Evolutionary conservation across 2,888 invertebrate species (phyloP).

Genomic region (Mesorhabditis sp.): DNA sequence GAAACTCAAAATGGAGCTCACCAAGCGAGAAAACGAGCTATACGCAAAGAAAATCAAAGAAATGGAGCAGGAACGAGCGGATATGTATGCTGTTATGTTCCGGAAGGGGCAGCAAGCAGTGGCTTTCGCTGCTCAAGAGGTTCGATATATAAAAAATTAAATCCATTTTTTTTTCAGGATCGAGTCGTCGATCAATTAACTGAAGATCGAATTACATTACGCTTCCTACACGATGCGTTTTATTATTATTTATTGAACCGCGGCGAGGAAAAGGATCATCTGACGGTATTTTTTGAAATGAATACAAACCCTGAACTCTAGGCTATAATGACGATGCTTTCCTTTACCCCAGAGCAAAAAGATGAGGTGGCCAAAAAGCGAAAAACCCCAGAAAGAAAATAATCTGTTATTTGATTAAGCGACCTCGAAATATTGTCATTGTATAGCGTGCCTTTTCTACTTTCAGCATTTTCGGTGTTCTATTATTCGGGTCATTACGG

Average conservation of each 20-base stretch:
- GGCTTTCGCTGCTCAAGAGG: conserved; percentile 38
- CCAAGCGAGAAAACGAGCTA: conserved; percentile 45
- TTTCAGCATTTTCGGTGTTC: background rate
- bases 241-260: conserved; percentile 84
- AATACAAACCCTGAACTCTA: conserved; percentile 45
- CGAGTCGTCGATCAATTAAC: conserved; percentile 43
- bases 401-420: background rate
- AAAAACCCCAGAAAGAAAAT: background rate
- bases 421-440: background rate
- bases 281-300: conserved; percentile 60
- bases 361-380: conserved; percentile 37
- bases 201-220: conserved; percentile 85
- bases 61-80: conserved; percentile 50
- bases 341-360: conserved; percentile 54
- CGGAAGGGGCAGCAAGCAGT: conserved; percentile 58
- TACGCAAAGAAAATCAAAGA: conserved; percentile 53
- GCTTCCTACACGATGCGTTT: conserved; percentile 86
- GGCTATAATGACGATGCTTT: conserved; percentile 83
- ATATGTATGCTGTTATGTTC: conserved; percentile 58
- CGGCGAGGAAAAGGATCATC: conserved; percentile 77
- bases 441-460: background rate
- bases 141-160: background rate
- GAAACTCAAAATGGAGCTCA: conserved; percentile 36
- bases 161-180: conserved; percentile 24
- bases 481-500: background rate